Base-by-base conservation (phyloP, 2,888 invertebrate genomes). In the Strigamia crassipes region DNA sequence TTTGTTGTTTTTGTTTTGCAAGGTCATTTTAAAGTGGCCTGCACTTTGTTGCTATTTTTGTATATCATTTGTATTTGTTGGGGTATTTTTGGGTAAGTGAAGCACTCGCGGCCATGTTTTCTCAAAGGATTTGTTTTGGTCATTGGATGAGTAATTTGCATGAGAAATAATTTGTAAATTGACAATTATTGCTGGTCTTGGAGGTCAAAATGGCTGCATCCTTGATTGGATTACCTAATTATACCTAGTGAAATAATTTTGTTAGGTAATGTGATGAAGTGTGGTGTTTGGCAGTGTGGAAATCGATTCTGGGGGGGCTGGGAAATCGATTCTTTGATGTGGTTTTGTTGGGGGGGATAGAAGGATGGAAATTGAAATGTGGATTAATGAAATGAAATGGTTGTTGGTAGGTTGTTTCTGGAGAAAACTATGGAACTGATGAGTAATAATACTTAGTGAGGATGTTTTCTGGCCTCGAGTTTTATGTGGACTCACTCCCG, bases 191-290 rank as follows among this genome's bases (percentile, higher is more conserved):
- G 27, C 12, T 27, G 66, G 66, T 27, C 66, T 66, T 66, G 66
- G 13, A 9, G 23, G 23, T 61, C 10, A 61, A 61, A 61, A 61
- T 61, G 61, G 61, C 9, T 61, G 61, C 61, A 23, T 23, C 66
- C 66, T 66, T 66, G 66, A 66, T 66, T 66, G 66, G 66, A 66
- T 66, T 66, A 31, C 31, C 66, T 66, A 66, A 66, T 66, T 51
- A 51, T 51, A 18, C 4, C 1, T 13, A 51, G n/a, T 51, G 18
- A 46, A 46, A 46, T 46, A 46, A 46, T n/a, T n/a, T 51, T 51
- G 51, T 51, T 66, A 66, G 66, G 66, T 66, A 23, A 66, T 66
- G 13, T 23, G 66, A 66, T 4, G 27, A 13, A 66, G 12, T 66
- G 1, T 51, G 18, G 8, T n/a, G n/a, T n/a, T 66, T 27, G n/a